Percentiles rank a stretch among this genome's conserved stretches.
phyloP scores from a whole-genome alignment of 2,797 vertebrate species.

The Malacoraja senta region DNA sequence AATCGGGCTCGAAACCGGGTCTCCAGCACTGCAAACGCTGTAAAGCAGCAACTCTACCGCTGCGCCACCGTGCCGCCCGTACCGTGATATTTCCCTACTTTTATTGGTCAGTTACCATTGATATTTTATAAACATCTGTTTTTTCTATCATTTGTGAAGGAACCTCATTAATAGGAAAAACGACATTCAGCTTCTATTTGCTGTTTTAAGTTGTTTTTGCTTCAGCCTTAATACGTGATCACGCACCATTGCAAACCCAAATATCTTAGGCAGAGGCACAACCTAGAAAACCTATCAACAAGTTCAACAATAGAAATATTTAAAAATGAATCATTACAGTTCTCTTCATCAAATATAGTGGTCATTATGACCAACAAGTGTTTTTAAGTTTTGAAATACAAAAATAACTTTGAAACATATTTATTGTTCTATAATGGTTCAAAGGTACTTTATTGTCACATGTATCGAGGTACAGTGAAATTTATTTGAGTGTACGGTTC shows the following conservation, averaged over 20 bases:
- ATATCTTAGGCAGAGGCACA: not conserved
- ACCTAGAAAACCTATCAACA: not conserved
- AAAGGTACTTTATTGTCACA: no score
- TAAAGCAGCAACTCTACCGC: no score
- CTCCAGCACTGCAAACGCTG: no score
- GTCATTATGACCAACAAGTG: not conserved
- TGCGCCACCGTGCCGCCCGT: no score
- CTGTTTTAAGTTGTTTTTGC: not conserved
- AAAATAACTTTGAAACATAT: not conserved
- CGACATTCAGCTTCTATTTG: constrained; percentile 7
- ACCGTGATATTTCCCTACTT: not conserved
- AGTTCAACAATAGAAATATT: not conserved
- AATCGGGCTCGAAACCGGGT: no score
- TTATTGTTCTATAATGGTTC: not conserved
- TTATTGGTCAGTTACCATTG: not conserved
- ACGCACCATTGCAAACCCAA: not conserved
- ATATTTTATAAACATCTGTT: not conserved
- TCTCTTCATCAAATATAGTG: not conserved
- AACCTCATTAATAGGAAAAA: not conserved
- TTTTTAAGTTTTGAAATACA: not conserved
- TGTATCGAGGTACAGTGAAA: no score
- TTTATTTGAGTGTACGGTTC: no score
- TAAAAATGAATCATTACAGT: not conserved
- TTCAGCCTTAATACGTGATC: constrained; percentile 2
- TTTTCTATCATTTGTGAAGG: not conserved